Conservation (phyloP, 53 echinoderm and acorn worm species). For the Echinometra lucunter region DNA sequence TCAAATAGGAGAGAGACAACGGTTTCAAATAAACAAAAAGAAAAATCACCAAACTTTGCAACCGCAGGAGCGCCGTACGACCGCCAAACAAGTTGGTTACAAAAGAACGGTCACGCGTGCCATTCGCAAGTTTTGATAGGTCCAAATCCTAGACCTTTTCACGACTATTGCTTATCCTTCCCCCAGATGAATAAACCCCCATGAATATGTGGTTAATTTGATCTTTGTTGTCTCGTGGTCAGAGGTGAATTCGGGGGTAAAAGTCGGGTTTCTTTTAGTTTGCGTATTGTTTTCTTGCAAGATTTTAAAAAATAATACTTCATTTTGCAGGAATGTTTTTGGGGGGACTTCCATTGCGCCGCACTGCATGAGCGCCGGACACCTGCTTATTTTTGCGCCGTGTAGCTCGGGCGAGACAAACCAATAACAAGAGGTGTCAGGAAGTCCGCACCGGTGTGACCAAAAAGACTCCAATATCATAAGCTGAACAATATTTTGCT, state of each 20-base stretch:
- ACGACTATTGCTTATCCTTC: background rate
- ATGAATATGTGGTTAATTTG: constrained; percentile 48
- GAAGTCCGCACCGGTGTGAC: background rate
- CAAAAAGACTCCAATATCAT: constrained; percentile 1
- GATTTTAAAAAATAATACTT: constrained; percentile 42
- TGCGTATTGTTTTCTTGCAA: background rate
- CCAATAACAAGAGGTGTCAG: constrained; percentile 44
- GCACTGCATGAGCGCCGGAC: background rate
- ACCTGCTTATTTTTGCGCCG: constrained; percentile 47
- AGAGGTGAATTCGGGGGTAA: constrained; percentile 55
- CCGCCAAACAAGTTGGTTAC: background rate
- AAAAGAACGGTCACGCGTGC: constrained; percentile 36
- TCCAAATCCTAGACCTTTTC: constrained; percentile 33
- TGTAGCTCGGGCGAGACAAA: constrained; percentile 57
- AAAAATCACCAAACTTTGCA: background rate
- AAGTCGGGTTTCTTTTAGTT: constrained; percentile 11
- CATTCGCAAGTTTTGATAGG: constrained; percentile 26
- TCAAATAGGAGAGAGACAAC: constrained; percentile 2
- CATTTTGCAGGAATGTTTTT: constrained; percentile 21
- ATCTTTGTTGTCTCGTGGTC: constrained; percentile 50
- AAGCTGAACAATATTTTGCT: background rate
- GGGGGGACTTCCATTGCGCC: background rate
- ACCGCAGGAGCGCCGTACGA: background rate
- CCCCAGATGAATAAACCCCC: constrained; percentile 9
- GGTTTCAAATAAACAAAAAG: background rate